Percentiles rank a stretch among this genome's conserved stretches.
These are phyloP conservation scores for Triops longicaudatus DNA, from an alignment of 1,140 invertebrate species.

Conservation along the genomic window DNA sequence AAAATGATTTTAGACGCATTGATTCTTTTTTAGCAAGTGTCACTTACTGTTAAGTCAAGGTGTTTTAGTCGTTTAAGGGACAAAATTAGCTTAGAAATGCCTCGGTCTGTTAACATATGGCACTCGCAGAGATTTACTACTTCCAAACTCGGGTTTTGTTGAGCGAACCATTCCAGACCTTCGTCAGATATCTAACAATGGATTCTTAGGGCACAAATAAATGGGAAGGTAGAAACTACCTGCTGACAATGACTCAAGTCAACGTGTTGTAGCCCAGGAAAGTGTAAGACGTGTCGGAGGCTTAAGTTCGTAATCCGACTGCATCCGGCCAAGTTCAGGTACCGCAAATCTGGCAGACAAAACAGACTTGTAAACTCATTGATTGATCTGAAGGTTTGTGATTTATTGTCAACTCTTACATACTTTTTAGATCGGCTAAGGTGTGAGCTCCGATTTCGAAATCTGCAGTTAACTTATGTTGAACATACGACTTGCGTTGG, in stretches of 20 bases:
- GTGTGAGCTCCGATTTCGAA: slow-evolving; percentile 13
- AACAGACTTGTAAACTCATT: background rate
- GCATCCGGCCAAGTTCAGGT: slow-evolving; percentile 55
- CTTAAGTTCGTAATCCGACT: slow-evolving; percentile 61
- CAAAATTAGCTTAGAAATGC: background rate
- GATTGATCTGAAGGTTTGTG: too few species aligned
- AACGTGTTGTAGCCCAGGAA: slow-evolving; percentile 50
- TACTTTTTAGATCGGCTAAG: slow-evolving; percentile 9
- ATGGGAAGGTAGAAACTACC: slow-evolving; percentile 31
- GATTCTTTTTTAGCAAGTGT: slow-evolving; percentile 38
- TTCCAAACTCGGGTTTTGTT: slow-evolving; percentile 58
- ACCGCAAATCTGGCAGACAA: slow-evolving; percentile 41
- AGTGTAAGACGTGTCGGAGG: slow-evolving; percentile 54
- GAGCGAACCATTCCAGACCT: slow-evolving; percentile 51
- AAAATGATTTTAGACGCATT: background rate
- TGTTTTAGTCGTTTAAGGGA: slow-evolving; percentile 44
- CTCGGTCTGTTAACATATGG: background rate
- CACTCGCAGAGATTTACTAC: slow-evolving; percentile 30
- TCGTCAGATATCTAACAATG: slow-evolving; percentile 48
- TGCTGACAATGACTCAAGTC: slow-evolving; percentile 58
- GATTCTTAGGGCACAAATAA: background rate
- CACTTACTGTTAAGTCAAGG: slow-evolving; percentile 43
- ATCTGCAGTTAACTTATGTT: slow-evolving; percentile 48
- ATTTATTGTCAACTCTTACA: too few species aligned
- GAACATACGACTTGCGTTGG: slow-evolving; percentile 50